These are phyloP conservation scores for Lacanobia wlatinum DNA, from an alignment of 2,888 invertebrate species.

Conservation along the genomic window DNA sequence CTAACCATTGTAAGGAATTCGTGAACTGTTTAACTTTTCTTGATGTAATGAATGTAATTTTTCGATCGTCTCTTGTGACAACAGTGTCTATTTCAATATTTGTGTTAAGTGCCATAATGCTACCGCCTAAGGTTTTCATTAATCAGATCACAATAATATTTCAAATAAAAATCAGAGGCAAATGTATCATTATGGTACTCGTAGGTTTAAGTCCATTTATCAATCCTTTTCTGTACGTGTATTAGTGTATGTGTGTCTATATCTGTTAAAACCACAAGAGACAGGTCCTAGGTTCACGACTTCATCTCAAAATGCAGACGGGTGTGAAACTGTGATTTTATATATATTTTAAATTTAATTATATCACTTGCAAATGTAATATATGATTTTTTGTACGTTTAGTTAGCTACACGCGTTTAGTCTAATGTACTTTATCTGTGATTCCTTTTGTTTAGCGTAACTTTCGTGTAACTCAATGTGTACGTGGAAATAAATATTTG, in stretches of 20 bases:
- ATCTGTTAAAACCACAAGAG: slow-evolving; percentile 30
- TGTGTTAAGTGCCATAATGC: slow-evolving; percentile 51
- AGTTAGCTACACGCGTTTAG: slow-evolving; percentile 63
- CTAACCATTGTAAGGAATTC: slow-evolving; percentile 41
- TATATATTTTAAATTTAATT: slow-evolving; percentile 62
- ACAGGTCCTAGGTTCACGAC: slow-evolving; percentile 29
- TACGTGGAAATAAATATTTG: slow-evolving; percentile 87
- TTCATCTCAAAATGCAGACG: slow-evolving; percentile 55
- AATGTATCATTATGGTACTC: slow-evolving; percentile 49
- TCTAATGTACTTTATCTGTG: slow-evolving; percentile 87
- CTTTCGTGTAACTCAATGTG: slow-evolving; percentile 83
- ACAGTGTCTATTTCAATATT: slow-evolving; percentile 21
- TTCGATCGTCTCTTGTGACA: slow-evolving; percentile 38
- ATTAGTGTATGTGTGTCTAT: slow-evolving; percentile 37
- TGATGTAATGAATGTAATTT: slow-evolving; percentile 37
- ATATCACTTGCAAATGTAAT: slow-evolving; percentile 65
- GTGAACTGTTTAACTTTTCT: slow-evolving; percentile 38
- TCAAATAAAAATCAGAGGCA: slow-evolving; percentile 11
- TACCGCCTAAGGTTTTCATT: slow-evolving; percentile 11
- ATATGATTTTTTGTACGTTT: slow-evolving; percentile 58
- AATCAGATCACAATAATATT: slow-evolving; percentile 2
- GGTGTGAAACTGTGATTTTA: slow-evolving; percentile 66
- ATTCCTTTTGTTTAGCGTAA: slow-evolving; percentile 84
- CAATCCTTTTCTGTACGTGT: slow-evolving; percentile 36
- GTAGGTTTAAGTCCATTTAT: slow-evolving; percentile 41